Evolutionary conservation across 2,113 vertebrate genomes (phyloP).

Genomic region (Sminthopsis crassicaudata): DNA sequence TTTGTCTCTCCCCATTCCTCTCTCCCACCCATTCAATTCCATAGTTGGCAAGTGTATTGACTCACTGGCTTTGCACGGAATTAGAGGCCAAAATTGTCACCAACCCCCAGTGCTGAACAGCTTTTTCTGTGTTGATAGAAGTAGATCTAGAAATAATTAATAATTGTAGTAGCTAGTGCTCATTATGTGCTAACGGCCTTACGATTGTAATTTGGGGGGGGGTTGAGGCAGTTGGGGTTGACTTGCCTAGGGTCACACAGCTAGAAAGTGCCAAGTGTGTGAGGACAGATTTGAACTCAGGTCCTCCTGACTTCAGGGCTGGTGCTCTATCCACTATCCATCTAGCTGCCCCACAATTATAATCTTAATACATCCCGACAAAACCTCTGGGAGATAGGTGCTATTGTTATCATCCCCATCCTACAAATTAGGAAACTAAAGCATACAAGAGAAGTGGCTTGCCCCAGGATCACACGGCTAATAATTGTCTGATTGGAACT

Average conservation of each 20-base stretch:
- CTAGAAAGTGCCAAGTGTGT: too few species aligned
- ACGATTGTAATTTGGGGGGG: background rate
- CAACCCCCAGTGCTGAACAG: background rate
- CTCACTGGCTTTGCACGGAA: background rate
- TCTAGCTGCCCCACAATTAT: background rate
- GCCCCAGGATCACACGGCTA: background rate
- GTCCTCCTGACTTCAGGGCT: too few species aligned
- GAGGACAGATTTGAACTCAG: too few species aligned
- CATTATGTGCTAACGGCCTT: background rate
- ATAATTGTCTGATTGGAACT: background rate
- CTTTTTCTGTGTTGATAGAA: background rate
- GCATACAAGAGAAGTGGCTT: background rate
- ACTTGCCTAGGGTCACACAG: too few species aligned
- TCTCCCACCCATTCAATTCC: background rate
- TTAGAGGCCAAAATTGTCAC: background rate
- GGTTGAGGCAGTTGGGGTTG: too few species aligned
- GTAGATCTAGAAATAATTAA: background rate
- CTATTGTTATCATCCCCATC: background rate
- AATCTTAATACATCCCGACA: background rate
- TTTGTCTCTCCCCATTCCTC: background rate
- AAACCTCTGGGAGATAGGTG: background rate
- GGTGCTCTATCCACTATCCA: too few species aligned
- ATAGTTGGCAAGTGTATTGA: background rate
- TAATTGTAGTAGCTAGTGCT: background rate
- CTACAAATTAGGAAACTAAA: background rate